A percentile compares a stretch with the other conserved stretches of the same genome.
Evolutionary conservation across 2,888 invertebrate genomes (phyloP).

Genomic region (Ptychoptera albimana): DNA sequence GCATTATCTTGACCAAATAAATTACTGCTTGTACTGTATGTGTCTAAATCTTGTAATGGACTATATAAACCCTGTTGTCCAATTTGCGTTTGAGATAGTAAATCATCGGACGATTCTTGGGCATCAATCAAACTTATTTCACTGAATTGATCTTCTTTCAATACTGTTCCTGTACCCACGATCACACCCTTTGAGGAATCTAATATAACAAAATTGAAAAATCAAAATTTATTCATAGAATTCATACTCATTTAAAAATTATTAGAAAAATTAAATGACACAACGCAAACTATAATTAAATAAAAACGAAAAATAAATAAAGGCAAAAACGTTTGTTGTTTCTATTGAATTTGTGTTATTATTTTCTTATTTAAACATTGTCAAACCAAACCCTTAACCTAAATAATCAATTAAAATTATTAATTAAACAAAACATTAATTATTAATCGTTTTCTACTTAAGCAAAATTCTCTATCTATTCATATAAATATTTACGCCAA

Average conservation of each 20-base stretch:
- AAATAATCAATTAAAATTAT: no score
- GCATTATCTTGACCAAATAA: no score
- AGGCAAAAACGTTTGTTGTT: not conserved
- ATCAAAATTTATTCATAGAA: not conserved
- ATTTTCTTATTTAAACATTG: not conserved
- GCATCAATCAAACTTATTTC: not conserved
- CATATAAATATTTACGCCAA: no score
- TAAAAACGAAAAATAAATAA: not conserved
- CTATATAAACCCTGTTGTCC: conserved; percentile 1
- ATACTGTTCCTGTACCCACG: no score
- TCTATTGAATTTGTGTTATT: not conserved
- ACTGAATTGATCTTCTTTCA: no score
- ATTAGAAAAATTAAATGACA: not conserved
- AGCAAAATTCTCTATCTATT: no score
- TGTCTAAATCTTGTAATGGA: conserved; percentile 7
- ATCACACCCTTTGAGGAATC: not conserved
- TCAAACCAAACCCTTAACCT: no score
- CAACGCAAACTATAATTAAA: no score
- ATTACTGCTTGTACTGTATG: not conserved
- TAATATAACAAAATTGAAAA: not conserved
- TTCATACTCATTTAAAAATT: not conserved
- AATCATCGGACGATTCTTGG: conserved; percentile 32
- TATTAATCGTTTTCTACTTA: no score
- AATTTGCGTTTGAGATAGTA: conserved; percentile 19
- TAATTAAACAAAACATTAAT: no score